Base-by-base conservation (phyloP, 1,140 invertebrate genomes). In the Hycleus cichorii region DNA sequence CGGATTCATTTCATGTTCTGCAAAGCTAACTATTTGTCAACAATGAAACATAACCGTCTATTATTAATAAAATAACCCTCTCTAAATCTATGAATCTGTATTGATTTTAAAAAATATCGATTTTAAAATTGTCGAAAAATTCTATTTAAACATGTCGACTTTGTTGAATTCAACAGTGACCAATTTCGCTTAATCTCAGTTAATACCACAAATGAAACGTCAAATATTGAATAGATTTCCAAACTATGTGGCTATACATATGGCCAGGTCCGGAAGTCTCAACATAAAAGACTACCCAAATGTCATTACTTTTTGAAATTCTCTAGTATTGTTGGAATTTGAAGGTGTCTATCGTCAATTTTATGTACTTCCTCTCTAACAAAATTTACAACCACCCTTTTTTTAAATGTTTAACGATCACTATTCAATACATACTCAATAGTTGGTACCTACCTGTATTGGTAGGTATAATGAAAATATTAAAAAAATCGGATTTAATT, bases 1-100 rank as follows among this genome's bases (percentile, higher is more conserved):
- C 43, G 51, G 51, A 53, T 53, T 42, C 46, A 53, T 53, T 53
- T 44, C 51, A 53, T 53, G 51, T 53, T 53, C 51, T 44, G 32
- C 51, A 53, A 53, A 53, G 51, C 42, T 53, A 53, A 53, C 51
- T 46, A 53, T 53, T 53, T 53, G 51, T 53, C 51, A 53, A 53
- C 51, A 53, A 53, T 53, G 26, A 53, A 53, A 53, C 27, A 53
- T 38, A 32, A 25, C 18, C 42, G 26, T 11, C 7, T 32, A 32
- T 32, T 32, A 32, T 32, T 18, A 18, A 18, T 18, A 18, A 18
- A 18, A 18, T 18, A 18, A 18, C 18, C 18, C 18, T 18, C 18
- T 18, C 18, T 18, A 18, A 18, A 18, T 18, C 1, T 18, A 18
- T 1, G 18, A 18, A 18, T 18, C 18, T 18, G 18, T 18, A 1